These are phyloP conservation scores for Rhipidura dahli DNA, from an alignment of 2,113 vertebrate genomes.

Conservation along the genomic window DNA sequence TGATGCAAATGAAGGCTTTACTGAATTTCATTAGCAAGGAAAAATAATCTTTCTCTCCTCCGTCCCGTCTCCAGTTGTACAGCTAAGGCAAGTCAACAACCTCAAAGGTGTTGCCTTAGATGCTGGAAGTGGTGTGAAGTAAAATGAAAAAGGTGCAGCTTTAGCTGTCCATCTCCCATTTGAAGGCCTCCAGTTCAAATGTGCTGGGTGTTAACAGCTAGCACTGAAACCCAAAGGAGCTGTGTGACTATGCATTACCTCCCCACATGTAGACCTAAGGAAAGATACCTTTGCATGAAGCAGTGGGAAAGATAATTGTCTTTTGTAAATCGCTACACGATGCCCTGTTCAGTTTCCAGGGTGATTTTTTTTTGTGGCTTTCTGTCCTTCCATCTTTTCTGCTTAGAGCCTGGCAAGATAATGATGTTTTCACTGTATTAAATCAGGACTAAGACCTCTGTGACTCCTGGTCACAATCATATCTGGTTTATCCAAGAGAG, in stretches of 20 bases:
- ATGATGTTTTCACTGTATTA: background rate
- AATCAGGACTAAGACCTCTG: background rate
- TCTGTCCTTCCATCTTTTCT: background rate
- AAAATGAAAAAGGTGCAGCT: background rate
- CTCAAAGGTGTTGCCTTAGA: background rate
- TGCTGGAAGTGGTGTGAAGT: background rate
- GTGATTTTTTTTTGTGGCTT: background rate
- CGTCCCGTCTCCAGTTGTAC: background rate
- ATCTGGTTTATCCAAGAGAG: background rate
- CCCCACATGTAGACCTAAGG: background rate
- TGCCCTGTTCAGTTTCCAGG: background rate
- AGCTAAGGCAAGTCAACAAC: background rate
- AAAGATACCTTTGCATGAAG: background rate
- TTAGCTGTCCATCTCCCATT: background rate
- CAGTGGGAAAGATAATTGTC: background rate
- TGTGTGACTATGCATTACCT: background rate
- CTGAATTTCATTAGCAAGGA: conserved; percentile 42
- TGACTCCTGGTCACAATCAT: background rate
- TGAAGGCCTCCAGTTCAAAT: background rate
- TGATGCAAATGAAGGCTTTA: conserved; percentile 48
- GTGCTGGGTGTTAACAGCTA: background rate
- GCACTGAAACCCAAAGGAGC: background rate
- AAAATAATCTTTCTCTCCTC: background rate
- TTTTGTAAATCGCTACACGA: background rate
- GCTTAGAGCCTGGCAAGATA: background rate